Conservation (phyloP, 92 coral and sea anemone species). For the Porites rus region DNA sequence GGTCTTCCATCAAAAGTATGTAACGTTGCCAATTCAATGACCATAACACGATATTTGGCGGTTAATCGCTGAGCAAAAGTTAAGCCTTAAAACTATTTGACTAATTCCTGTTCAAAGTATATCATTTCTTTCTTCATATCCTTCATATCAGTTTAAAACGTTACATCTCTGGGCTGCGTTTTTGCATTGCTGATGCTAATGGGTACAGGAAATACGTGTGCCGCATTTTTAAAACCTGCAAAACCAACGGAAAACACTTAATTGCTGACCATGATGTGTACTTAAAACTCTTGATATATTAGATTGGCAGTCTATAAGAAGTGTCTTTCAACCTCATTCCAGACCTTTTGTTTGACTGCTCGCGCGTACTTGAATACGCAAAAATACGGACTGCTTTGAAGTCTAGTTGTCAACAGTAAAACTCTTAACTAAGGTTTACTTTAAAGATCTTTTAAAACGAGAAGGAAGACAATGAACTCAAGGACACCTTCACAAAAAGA, state of each 20-base stretch:
- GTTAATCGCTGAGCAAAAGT: neutral
- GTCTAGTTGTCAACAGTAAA: no score
- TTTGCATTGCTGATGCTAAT: neutral
- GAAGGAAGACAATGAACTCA: no score
- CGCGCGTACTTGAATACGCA: no score
- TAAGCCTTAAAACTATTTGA: neutral
- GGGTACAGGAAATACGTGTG: constrained; percentile 20
- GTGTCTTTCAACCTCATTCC: no score
- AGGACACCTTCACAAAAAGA: no score
- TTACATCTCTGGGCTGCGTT: neutral
- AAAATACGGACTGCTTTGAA: no score
- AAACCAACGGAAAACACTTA: neutral
- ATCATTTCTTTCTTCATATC: neutral
- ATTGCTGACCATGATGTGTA: neutral
- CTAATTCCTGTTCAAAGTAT: neutral
- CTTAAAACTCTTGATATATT: no score
- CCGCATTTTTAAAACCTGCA: neutral
- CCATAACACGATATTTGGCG: neutral
- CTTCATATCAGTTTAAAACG: neutral
- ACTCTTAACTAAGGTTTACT: no score
- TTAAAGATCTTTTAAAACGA: no score
- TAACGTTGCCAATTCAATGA: neutral
- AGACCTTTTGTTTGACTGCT: no score
- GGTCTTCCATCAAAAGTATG: no score
- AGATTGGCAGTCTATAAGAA: no score